phyloP scores from a whole-genome alignment of 2,888 invertebrate genomes.

The Pseudococcus viburni region DNA sequence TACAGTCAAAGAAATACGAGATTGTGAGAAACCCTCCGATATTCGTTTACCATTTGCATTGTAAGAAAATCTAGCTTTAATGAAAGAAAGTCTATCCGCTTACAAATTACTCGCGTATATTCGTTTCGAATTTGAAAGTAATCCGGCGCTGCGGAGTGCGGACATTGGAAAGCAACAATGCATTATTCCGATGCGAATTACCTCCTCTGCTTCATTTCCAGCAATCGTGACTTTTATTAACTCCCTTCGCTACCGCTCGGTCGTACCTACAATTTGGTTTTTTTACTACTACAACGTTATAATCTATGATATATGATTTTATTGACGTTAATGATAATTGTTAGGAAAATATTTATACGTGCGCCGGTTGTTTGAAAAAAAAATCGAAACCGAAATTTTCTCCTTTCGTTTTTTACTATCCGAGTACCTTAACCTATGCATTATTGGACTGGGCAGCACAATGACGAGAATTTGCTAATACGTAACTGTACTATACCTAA shows the following conservation, averaged over 20 bases:
- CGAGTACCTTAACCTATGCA: neutral
- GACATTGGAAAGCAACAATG: slow-evolving; percentile 40
- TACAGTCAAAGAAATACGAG: neutral
- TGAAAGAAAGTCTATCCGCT: slow-evolving; percentile 40
- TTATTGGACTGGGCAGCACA: neutral
- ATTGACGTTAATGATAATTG: slow-evolving; percentile 52
- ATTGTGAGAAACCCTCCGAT: neutral
- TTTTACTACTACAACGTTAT: slow-evolving; percentile 11
- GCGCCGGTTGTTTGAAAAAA: neutral
- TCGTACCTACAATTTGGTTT: neutral
- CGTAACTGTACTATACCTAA: slow-evolving; percentile 10
- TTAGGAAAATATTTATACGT: slow-evolving; percentile 13
- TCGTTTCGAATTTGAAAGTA: slow-evolving; percentile 55
- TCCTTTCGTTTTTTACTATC: slow-evolving; percentile 16
- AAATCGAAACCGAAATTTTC: slow-evolving; percentile 48
- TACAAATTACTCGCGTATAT: slow-evolving; percentile 35
- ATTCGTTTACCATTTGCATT: slow-evolving; percentile 14
- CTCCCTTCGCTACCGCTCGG: slow-evolving; percentile 11
- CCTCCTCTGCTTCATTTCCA: neutral
- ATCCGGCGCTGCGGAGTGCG: neutral
- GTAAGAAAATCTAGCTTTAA: slow-evolving; percentile 9
- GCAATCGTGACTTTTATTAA: slow-evolving; percentile 53
- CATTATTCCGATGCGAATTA: slow-evolving; percentile 39
- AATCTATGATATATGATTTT: slow-evolving; percentile 55
- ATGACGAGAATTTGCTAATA: slow-evolving; percentile 29